Conservation (phyloP, 2,113 vertebrate species). For the Peucedramus taeniatus region DNA sequence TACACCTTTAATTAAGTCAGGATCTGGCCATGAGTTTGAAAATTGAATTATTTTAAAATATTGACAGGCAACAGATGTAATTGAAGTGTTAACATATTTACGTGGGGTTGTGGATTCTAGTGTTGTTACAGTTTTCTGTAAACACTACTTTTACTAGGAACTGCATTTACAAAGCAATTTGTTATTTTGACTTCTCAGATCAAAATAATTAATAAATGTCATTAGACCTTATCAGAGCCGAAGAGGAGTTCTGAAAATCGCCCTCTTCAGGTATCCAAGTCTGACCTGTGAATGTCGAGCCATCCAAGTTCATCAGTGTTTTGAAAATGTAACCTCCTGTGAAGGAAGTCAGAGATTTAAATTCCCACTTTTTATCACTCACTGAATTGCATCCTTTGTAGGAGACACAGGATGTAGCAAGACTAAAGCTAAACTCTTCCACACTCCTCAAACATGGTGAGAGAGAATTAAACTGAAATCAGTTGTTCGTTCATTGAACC, state of each 20-base stretch:
- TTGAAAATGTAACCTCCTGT: not conserved
- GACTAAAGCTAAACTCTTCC: not conserved
- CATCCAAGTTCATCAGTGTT: not conserved
- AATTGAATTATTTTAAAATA: not conserved
- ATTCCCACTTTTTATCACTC: not conserved
- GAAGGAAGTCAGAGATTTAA: not conserved
- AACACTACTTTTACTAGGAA: not conserved
- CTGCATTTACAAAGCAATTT: not conserved
- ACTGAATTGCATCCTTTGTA: not conserved
- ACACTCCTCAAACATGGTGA: not conserved
- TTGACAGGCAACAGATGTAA: not conserved
- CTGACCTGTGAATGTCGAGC: not conserved
- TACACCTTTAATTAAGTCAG: not conserved
- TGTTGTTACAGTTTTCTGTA: not conserved
- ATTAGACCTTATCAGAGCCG: not conserved
- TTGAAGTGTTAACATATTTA: not conserved
- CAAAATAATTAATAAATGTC: not conserved
- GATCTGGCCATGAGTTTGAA: not conserved
- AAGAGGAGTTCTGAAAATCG: not conserved
- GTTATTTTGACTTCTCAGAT: not conserved
- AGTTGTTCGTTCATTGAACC: not conserved
- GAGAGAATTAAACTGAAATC: conserved; percentile 13
- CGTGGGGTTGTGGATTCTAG: not conserved
- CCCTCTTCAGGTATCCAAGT: not conserved
- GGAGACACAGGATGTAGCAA: not conserved